Conservation (phyloP, 1,140 invertebrate species). For the Diuraphis noxia region DNA sequence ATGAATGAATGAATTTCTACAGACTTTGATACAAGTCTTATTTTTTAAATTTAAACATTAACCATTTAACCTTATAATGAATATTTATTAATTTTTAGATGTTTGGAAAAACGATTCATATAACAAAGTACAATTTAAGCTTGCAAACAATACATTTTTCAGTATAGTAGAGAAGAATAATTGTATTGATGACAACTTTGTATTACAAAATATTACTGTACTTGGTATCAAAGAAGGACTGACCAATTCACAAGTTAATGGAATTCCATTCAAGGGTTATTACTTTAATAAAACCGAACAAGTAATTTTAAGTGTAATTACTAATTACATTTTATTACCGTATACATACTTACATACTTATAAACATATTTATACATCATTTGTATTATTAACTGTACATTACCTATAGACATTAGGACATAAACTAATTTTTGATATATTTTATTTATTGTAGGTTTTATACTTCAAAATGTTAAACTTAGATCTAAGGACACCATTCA, state of each 20-base stretch:
- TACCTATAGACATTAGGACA: neutral
- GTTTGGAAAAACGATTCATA: neutral
- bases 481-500: neutral
- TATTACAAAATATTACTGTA: neutral
- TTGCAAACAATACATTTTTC: neutral
- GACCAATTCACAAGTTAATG: neutral
- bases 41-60: neutral
- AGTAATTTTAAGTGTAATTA: neutral
- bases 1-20: neutral
- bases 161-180: neutral
- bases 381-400: neutral
- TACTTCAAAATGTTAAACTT: slow-evolving; percentile 25
- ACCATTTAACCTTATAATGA: neutral
- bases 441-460: neutral
- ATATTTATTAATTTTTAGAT: neutral
- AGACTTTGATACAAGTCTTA: neutral
- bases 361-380: neutral
- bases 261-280: neutral
- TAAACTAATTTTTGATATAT: neutral
- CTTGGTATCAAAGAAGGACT: neutral
- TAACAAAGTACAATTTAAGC: neutral
- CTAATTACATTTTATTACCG: neutral
- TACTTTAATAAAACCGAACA: neutral
- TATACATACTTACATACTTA: neutral
- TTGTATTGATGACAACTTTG: neutral